phyloP scores from a whole-genome alignment of 1,140 invertebrate genomes.

The Lordiphosa clarofinis region DNA sequence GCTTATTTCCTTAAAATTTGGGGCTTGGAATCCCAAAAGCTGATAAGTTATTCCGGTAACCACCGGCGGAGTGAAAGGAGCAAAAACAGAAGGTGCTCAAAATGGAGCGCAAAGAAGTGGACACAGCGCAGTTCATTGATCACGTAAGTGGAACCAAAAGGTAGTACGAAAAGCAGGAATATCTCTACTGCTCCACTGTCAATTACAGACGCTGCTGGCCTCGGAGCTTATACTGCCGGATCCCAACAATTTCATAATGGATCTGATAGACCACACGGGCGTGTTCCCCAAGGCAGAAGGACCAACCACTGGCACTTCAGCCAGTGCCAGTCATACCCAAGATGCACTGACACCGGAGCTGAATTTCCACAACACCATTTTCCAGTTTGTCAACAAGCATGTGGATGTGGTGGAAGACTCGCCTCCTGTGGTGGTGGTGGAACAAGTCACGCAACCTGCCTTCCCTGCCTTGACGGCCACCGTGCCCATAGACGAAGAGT shows the following conservation, averaged over 20 bases:
- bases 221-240: slow-evolving; percentile 52
- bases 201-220: slow-evolving; percentile 49
- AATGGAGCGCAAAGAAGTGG: slow-evolving; percentile 73
- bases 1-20: too few relatives aligned
- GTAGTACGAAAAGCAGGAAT: accelerated
- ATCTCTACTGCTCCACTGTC: too few relatives aligned
- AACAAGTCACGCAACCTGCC: slow-evolving; percentile 30
- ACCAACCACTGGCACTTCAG: slow-evolving; percentile 37
- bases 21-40: too few relatives aligned
- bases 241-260: slow-evolving; percentile 62
- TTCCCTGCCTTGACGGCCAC: slow-evolving; percentile 46
- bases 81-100: slow-evolving; percentile 2
- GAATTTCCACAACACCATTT: slow-evolving; percentile 61
- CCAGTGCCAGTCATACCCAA: slow-evolving; percentile 4
- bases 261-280: slow-evolving; percentile 55
- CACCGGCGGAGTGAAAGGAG: too few relatives aligned
- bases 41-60: too few relatives aligned
- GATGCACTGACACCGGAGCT: slow-evolving; percentile 39
- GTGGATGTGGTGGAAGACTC: slow-evolving; percentile 6
- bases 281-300: slow-evolving; percentile 18
- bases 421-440: slow-evolving; percentile 1
- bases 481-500: slow-evolving; percentile 63
- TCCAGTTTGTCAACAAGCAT: slow-evolving; percentile 67
- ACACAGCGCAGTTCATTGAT: slow-evolving; percentile 65
- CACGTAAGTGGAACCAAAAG: slow-evolving; percentile 43